A percentile compares a stretch with the other conserved stretches of the same genome.
These are phyloP conservation scores for Sinocyclocheilus rhinocerous DNA, from an alignment of 2,113 vertebrate species.

Conservation along the genomic window DNA sequence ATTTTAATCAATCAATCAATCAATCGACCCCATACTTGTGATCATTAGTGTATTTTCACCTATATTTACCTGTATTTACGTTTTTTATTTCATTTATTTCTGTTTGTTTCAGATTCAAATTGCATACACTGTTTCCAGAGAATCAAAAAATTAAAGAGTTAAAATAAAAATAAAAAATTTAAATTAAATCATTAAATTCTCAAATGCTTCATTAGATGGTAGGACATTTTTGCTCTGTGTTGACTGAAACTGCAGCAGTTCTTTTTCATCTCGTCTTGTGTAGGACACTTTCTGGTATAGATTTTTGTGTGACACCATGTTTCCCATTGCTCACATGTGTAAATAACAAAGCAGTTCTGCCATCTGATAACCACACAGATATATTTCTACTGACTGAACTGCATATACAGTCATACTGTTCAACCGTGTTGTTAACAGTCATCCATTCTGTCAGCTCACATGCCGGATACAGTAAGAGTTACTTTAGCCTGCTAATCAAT, in stretches of 20 bases:
- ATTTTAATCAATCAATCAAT: too few relatives aligned
- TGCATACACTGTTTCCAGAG: not conserved
- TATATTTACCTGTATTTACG: too few relatives aligned
- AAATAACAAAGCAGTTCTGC: not conserved
- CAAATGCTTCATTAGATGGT: too few relatives aligned
- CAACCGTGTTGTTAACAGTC: not conserved
- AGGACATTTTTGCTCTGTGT: too few relatives aligned
- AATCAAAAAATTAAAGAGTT: too few relatives aligned
- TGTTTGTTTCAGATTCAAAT: not conserved
- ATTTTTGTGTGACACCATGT: not conserved
- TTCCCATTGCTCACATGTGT: not conserved
- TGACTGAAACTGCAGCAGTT: too few relatives aligned
- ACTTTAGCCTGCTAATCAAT: slow-evolving; percentile 44
- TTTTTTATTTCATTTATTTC: not conserved
- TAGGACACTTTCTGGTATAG: too few relatives aligned
- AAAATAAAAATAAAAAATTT: not conserved
- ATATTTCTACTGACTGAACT: not conserved
- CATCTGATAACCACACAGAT: not conserved
- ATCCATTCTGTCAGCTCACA: slow-evolving; percentile 18
- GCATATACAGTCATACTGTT: not conserved
- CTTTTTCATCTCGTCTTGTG: too few relatives aligned
- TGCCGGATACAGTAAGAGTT: slow-evolving; percentile 41
- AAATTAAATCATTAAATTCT: not conserved
- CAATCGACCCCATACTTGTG: too few relatives aligned
- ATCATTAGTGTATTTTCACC: too few relatives aligned